phyloP scores from a whole-genome alignment of 1,140 invertebrate genomes.

The Proales similis region DNA sequence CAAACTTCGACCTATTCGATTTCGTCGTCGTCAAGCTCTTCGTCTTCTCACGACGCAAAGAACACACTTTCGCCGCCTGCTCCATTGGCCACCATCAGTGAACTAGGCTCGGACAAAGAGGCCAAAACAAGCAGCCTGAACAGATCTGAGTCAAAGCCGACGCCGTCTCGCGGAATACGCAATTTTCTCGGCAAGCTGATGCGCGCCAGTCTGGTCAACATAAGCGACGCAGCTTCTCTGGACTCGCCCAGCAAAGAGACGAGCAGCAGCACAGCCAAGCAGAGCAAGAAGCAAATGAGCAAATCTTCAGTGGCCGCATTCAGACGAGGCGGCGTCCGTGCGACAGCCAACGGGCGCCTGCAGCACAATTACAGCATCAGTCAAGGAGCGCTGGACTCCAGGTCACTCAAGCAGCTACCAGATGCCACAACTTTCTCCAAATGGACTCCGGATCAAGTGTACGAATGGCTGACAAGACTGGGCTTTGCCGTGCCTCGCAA shows the following conservation, averaged over 20 bases:
- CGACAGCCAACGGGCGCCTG: slow-evolving; percentile 19
- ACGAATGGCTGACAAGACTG: slow-evolving; percentile 75
- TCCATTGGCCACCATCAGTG: too few species aligned
- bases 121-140: too few species aligned
- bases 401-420: not conserved
- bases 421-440: slow-evolving; percentile 55
- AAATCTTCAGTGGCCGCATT: not conserved
- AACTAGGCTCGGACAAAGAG: too few species aligned
- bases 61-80: too few species aligned
- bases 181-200: slow-evolving; percentile 34
- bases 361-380: not conserved
- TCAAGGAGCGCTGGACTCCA: not conserved
- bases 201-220: slow-evolving; percentile 32
- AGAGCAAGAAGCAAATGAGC: not conserved
- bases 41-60: too few species aligned
- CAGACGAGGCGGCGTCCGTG: slow-evolving; percentile 31
- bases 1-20: too few species aligned
- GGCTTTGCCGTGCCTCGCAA: slow-evolving; percentile 74
- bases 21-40: too few species aligned
- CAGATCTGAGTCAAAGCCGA: too few species aligned
- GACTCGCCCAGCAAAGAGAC: not conserved
- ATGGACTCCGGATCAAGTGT: slow-evolving; percentile 74
- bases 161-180: too few species aligned
- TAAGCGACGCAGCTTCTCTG: slow-evolving; percentile 12
- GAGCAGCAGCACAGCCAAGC: not conserved